phyloP scores from a whole-genome alignment of 2,888 invertebrate genomes.

The Pandemis cinnamomeana region DNA sequence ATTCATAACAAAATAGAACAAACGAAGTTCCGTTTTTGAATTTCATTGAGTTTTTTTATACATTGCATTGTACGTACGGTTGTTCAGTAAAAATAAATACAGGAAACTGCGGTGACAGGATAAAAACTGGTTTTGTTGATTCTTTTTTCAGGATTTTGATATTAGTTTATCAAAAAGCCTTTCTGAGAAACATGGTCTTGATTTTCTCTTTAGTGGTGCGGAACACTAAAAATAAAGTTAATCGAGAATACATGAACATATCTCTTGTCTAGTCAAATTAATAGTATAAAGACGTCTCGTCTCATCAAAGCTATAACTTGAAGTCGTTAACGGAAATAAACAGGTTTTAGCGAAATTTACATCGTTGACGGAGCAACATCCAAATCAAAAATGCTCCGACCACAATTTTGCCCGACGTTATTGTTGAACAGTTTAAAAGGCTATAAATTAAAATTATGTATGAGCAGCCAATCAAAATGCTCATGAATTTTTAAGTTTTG shows the following conservation, averaged over 20 bases:
- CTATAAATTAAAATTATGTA: constrained; percentile 20
- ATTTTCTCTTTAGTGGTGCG: no score
- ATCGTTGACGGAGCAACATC: neutral
- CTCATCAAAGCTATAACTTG: constrained; percentile 24
- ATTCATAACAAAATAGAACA: neutral
- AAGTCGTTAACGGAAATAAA: constrained; percentile 24
- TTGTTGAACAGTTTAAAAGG: constrained; percentile 15
- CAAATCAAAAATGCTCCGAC: constrained; percentile 13
- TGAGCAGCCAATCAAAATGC: constrained; percentile 11
- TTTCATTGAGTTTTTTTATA: no score
- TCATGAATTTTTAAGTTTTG: constrained; percentile 8
- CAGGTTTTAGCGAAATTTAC: constrained; percentile 25
- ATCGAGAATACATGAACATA: neutral
- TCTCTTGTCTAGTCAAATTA: constrained; percentile 4
- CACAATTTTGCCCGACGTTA: neutral
- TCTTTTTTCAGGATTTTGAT: no score
- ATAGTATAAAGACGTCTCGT: constrained; percentile 26
- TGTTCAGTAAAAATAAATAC: no score
- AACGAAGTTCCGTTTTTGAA: neutral
- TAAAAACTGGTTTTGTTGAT: no score
- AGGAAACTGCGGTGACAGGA: no score
- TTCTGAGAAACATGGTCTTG: no score
- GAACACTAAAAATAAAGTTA: neutral
- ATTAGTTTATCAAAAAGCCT: no score
- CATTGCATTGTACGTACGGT: no score